Evolutionary conservation across 2,113 vertebrate species (phyloP).

Genomic region (Semicossyphus pulcher): DNA sequence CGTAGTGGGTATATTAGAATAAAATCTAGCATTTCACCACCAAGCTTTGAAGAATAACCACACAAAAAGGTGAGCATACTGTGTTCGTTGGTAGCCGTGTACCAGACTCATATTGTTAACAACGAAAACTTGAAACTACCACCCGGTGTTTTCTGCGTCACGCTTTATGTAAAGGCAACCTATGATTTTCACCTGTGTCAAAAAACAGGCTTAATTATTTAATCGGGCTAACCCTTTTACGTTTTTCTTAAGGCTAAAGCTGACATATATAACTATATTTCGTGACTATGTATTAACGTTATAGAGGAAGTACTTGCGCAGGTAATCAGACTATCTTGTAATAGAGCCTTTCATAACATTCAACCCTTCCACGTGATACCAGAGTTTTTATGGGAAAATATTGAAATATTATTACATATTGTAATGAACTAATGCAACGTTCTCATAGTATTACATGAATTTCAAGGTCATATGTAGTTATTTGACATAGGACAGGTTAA

Average conservation of each 20-base stretch:
- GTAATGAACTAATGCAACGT: no score
- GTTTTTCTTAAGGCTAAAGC: not conserved
- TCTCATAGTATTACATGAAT: no score
- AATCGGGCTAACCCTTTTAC: not conserved
- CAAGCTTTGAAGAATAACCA: rapidly evolving
- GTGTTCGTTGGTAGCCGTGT: rapidly evolving
- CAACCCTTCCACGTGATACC: not conserved
- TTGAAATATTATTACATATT: not conserved
- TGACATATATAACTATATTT: not conserved
- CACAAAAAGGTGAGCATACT: not conserved
- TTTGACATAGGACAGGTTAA: not conserved
- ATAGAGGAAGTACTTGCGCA: rapidly evolving
- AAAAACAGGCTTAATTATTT: conserved; percentile 14
- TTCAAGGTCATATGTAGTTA: not conserved
- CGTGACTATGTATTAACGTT: not conserved
- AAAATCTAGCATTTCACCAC: not conserved
- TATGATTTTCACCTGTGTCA: not conserved
- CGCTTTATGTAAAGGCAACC: not conserved
- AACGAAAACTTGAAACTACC: not conserved
- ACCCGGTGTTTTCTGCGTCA: conserved; percentile 45
- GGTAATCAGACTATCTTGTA: no score
- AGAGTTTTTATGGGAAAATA: not conserved
- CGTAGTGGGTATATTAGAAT: not conserved
- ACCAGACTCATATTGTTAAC: not conserved
- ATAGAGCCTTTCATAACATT: not conserved